A percentile compares a stretch with the other conserved stretches of the same genome.
Evolutionary conservation across 1,140 invertebrate genomes (phyloP).

Genomic region (Teleopsis dalmanni): DNA sequence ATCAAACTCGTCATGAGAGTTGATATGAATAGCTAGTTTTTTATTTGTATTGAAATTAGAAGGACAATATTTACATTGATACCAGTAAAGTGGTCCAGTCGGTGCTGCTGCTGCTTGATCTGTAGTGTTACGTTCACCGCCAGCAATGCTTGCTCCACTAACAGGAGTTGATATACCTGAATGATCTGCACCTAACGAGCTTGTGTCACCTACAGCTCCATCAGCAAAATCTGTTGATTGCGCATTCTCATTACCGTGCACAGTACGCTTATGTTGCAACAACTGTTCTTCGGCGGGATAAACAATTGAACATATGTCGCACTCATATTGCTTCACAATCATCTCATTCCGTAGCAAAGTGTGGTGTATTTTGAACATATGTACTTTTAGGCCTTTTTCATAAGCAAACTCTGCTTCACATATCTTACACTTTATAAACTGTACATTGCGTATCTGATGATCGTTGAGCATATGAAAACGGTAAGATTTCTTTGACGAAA

Average conservation of each 20-base stretch:
- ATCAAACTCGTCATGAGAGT: slow-evolving; percentile 42
- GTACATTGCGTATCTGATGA: slow-evolving; percentile 41
- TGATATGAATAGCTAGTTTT: slow-evolving; percentile 43
- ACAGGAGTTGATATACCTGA: slow-evolving; percentile 10
- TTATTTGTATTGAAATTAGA: slow-evolving; percentile 43
- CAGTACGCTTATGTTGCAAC: slow-evolving; percentile 31
- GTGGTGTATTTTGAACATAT: slow-evolving; percentile 42
- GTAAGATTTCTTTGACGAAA: slow-evolving; percentile 41
- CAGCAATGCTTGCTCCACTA: slow-evolving; percentile 6
- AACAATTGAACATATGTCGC: slow-evolving; percentile 40
- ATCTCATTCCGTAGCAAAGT: slow-evolving; percentile 35
- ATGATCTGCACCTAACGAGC: background rate
- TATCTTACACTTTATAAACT: slow-evolving; percentile 41
- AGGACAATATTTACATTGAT: slow-evolving; percentile 43
- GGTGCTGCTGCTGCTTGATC: background rate
- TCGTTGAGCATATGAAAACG: slow-evolving; percentile 42
- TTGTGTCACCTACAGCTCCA: background rate
- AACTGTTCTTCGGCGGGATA: slow-evolving; percentile 35
- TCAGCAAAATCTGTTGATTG: slow-evolving; percentile 6
- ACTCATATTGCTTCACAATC: slow-evolving; percentile 41
- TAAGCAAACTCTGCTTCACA: slow-evolving; percentile 43
- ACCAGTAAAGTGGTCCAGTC: slow-evolving; percentile 33
- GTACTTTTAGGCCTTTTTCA: slow-evolving; percentile 42
- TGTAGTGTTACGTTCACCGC: slow-evolving; percentile 10
- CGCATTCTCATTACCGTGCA: slow-evolving; percentile 16